Conservation (phyloP, 2,888 invertebrate species). For the Leptothorax acervorum region DNA sequence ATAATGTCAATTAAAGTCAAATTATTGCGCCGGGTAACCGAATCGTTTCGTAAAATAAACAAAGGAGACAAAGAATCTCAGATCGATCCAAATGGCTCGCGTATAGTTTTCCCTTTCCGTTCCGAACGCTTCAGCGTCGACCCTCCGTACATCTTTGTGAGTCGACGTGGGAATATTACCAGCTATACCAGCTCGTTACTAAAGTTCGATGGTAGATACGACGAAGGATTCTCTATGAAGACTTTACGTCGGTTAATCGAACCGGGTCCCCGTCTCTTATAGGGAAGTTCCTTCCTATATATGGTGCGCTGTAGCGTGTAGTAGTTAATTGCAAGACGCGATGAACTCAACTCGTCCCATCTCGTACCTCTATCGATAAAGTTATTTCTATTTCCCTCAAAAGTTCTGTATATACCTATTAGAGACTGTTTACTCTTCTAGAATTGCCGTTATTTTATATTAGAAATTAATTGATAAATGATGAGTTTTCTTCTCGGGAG, state of each 20-base stretch:
- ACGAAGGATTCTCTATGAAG: conserved; percentile 60
- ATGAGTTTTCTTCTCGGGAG: neutral
- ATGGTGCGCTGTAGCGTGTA: conserved; percentile 24
- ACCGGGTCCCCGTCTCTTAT: conserved; percentile 25
- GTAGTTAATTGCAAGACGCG: conserved; percentile 63
- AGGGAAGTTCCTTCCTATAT: conserved; percentile 10
- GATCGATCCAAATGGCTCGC: conserved; percentile 42
- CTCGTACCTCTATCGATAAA: neutral
- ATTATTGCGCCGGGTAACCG: conserved; percentile 41
- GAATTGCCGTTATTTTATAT: neutral
- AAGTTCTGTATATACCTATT: neutral
- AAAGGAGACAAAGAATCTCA: conserved; percentile 33
- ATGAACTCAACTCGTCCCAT: conserved; percentile 7
- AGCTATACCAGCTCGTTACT: conserved; percentile 72
- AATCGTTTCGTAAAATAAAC: conserved; percentile 41
- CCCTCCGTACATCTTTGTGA: conserved; percentile 36
- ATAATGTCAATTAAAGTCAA: conserved; percentile 44
- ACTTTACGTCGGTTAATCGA: conserved; percentile 72
- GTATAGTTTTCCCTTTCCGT: conserved; percentile 21
- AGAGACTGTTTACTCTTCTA: neutral
- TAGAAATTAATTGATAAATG: conserved; percentile 8
- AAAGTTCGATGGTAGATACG: conserved; percentile 67
- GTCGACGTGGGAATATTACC: conserved; percentile 74
- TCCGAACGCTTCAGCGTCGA: conserved; percentile 4
- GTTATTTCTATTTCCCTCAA: conserved; percentile 1